Conservation (phyloP, 2,113 vertebrate species). For the Notechis scutatus region DNA sequence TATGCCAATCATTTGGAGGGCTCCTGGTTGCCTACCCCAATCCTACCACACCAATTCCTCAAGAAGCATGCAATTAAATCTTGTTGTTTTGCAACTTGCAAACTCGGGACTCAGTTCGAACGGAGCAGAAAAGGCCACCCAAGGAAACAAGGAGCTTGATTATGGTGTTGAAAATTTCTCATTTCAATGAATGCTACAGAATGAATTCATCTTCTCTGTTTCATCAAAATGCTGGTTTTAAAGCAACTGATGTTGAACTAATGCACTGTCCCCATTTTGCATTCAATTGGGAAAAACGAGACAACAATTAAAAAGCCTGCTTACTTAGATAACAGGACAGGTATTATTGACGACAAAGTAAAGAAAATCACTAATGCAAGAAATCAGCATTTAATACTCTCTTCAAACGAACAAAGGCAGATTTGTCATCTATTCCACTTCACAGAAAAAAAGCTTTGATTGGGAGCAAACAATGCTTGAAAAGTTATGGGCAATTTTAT, state of each 20-base stretch:
- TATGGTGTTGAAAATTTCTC: slow-evolving; percentile 8
- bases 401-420: slow-evolving; percentile 38
- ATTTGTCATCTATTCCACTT: slow-evolving; percentile 47
- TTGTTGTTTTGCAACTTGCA: background rate
- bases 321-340: slow-evolving; percentile 45
- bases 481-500: background rate
- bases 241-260: slow-evolving; percentile 21
- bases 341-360: slow-evolving; percentile 35
- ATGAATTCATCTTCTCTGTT: background rate
- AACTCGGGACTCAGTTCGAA: background rate
- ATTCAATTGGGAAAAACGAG: slow-evolving; percentile 29
- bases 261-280: slow-evolving; percentile 1
- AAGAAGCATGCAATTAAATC: background rate
- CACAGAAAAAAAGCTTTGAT: slow-evolving; percentile 7
- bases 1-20: background rate
- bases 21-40: background rate
- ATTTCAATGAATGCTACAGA: slow-evolving; percentile 18
- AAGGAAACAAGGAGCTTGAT: slow-evolving; percentile 5
- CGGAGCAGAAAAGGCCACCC: background rate
- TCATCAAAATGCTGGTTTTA: background rate
- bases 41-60: background rate
- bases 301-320: slow-evolving; percentile 39
- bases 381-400: slow-evolving; percentile 47
- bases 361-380: slow-evolving; percentile 25
- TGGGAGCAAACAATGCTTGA: background rate